Evolutionary conservation across 2,888 invertebrate genomes (phyloP).

Genomic region (Dicycla oo): DNA sequence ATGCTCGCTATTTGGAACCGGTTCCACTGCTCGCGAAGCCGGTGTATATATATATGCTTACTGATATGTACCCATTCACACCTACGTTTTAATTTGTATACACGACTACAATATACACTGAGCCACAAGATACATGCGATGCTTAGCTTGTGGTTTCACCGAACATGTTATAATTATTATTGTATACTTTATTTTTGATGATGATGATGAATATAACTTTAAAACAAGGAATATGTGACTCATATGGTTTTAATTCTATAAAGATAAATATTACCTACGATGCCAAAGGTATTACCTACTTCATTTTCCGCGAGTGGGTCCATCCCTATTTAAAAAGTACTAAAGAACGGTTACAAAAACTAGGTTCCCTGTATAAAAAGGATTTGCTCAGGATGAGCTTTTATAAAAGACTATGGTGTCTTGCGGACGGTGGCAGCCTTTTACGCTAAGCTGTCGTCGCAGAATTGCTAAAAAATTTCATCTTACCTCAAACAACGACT

Average conservation of each 20-base stretch:
- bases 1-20: constrained; percentile 68
- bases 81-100: constrained; percentile 20
- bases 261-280: background rate
- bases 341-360: constrained; percentile 35
- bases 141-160: too few species aligned
- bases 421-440: constrained; percentile 61
- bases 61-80: constrained; percentile 59
- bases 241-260: background rate
- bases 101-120: too few species aligned
- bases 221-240: background rate
- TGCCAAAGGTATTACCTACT: background rate
- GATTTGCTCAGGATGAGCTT: constrained; percentile 67
- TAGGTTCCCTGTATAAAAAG: constrained; percentile 38
- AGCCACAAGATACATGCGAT: too few species aligned
- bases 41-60: constrained; percentile 65
- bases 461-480: constrained; percentile 74
- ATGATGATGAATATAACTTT: too few species aligned
- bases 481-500: constrained; percentile 65
- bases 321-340: constrained; percentile 12
- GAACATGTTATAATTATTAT: too few species aligned
- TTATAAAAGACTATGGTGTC: constrained; percentile 68
- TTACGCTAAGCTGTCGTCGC: constrained; percentile 66
- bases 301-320: background rate
- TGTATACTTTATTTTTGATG: too few species aligned
- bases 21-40: constrained; percentile 60